Evolutionary conservation across 2,113 vertebrate species (phyloP), one percentile per base, ranked within the genome.

Genomic region (Bettongia penicillata): DNA sequence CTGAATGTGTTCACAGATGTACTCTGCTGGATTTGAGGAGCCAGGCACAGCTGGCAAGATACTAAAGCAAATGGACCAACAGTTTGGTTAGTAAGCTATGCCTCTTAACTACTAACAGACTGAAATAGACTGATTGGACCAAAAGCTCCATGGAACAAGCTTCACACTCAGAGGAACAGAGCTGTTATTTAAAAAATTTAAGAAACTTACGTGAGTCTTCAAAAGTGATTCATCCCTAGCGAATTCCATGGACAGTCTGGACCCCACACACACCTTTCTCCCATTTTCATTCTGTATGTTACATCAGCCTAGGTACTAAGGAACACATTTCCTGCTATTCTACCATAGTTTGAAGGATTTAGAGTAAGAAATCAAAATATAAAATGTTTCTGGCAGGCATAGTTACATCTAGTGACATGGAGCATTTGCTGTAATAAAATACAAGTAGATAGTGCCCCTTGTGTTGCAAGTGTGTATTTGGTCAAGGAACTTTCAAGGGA

Each of bases 1-100:
- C 95, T 96, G 28, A 91, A 91, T 96, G 43, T 91, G 51, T 95
- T 97, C 93, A 96, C 94, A 95, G 52, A 95, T 77, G 28, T 91
- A 0, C 95, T 77, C 93, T 8, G 48, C 12, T 96, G 90, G 57
- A 94, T 93, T 94, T 92, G 51, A 94, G 12, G 2, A 93, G 51
- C 31, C 91, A 95, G 92, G 9, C 5, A 96, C 93, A 95, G 96
- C 61, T 89, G 90, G 91, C 92, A 96, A 94, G 53, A 43, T 93
- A 91, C 89, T 95, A 90, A 53, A 23, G 52, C 94, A 90, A 68
- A 91, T 31, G 84, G 89, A 0, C 19, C 1, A 84, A 0, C 61
- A 43, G 12, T 48, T 96, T 53, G 68, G 37, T 89, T 7, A n/a
- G 91, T n/a, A 55, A 50, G 48, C 89, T 93, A 92, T 90, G 95